Base-by-base conservation (phyloP, 1,140 invertebrate genomes). In the Bombus affinis region DNA sequence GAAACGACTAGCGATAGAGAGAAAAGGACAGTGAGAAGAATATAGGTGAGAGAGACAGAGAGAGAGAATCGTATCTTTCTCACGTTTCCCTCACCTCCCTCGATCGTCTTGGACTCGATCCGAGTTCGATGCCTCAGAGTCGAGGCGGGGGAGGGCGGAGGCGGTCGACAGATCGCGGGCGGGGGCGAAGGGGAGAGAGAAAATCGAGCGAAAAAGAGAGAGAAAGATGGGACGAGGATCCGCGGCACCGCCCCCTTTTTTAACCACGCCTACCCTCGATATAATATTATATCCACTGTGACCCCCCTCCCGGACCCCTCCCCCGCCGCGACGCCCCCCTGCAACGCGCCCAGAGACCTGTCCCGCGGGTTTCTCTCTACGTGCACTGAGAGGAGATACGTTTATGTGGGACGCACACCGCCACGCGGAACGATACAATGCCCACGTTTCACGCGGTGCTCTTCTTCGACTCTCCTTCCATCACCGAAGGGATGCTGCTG, bases 261-360 rank as follows among this genome's bases (percentile, higher is more conserved):
- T 90, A 94, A 94, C 94, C 94, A 94, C 94, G 94, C 94, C 94
- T 92, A 90, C 91, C 91, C 88, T 89, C 90, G 85, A 91, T 92
- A 89, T 93, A 92, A 91, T 88, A 90, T 91, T 91, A 91, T 91
- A 91, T 91, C 89, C 79, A 85, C 76, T 85, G 85, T 85, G 87
- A 86, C 79, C 78, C 66, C 57, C 53, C 79, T 59, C 37, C 78
- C 35, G 35, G 35, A 10, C 47, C 62, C 74, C 42, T 70, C 71
- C 32, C 13, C n/a, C 32, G 25, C 42, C 44, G 5, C 68, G 28
- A 59, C 47, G 59, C 8, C 71, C 28, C 84, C 44, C 71, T 57
- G 70, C 47, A 15, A 44, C 83, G 78, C 78, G 57, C 28, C 70
- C 66, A 53, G 53, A 74, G 81, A 84, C 77, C 86, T 82, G 81